phyloP scores from a whole-genome alignment of 2,113 vertebrate species.

The Myotis yumanensis region DNA sequence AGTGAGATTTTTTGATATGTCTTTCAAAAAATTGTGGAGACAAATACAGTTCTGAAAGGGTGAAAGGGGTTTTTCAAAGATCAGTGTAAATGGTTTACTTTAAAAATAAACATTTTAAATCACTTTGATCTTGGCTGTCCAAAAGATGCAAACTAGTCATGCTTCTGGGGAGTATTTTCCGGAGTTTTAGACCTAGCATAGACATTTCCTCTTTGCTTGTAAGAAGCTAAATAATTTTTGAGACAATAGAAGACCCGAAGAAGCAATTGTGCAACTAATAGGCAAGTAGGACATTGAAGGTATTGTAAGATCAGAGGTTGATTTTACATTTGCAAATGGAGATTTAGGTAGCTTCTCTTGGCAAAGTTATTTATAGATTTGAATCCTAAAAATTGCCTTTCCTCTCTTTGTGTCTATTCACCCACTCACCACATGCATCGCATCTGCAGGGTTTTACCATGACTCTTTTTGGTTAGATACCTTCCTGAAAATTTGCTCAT shows the following conservation, averaged over 20 bases:
- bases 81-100: constrained; percentile 76
- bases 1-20: constrained; percentile 74
- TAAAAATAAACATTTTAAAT: constrained; percentile 79
- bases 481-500: neutral
- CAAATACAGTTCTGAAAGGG: constrained; percentile 68
- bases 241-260: constrained; percentile 41
- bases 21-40: constrained; percentile 49
- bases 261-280: neutral
- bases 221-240: constrained; percentile 58
- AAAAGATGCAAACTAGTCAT: constrained; percentile 78
- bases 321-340: constrained; percentile 23
- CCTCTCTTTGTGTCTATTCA: neutral
- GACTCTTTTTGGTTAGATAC: neutral
- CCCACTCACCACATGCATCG: neutral
- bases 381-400: neutral
- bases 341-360: neutral
- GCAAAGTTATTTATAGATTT: neutral
- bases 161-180: constrained; percentile 65
- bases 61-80: constrained; percentile 68
- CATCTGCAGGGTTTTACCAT: neutral
- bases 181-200: constrained; percentile 62
- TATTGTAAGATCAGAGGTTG: constrained; percentile 22
- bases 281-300: constrained; percentile 36
- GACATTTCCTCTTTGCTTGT: constrained; percentile 67
- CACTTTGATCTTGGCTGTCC: constrained; percentile 83